Conservation (phyloP, 1,140 invertebrate genomes). For the Drosophila sp. region DNA sequence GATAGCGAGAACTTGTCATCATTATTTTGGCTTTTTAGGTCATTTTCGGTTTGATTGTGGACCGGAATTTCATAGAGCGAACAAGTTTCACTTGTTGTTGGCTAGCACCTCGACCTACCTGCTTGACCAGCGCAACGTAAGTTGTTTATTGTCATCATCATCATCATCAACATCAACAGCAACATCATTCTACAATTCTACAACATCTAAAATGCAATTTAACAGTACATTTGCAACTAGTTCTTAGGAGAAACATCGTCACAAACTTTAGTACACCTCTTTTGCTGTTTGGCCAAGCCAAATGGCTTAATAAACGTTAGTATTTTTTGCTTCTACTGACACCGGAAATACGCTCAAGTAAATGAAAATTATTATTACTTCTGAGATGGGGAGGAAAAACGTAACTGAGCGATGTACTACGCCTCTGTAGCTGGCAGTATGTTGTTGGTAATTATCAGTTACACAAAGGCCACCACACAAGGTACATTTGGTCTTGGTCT, state of each 20-base stretch:
- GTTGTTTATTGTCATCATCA: conserved; percentile 33
- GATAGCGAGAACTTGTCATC: conserved; percentile 50
- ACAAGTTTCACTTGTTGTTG: conserved; percentile 64
- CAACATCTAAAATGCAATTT: conserved; percentile 60
- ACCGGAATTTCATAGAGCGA: conserved; percentile 60
- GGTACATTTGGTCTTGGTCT: conserved; percentile 43
- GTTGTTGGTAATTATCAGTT: conserved; percentile 45
- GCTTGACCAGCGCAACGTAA: conserved; percentile 35
- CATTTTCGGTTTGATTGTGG: conserved; percentile 48
- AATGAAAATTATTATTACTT: conserved; percentile 46
- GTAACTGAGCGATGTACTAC: neutral
- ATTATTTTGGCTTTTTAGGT: conserved; percentile 56
- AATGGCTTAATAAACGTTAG: conserved; percentile 48
- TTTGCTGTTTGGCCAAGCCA: neutral
- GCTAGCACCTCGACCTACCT: conserved; percentile 49
- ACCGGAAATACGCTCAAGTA: conserved; percentile 59
- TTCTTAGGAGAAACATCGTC: conserved; percentile 52
- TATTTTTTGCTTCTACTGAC: conserved; percentile 54
- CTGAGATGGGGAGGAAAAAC: neutral
- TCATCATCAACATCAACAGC: conserved; percentile 19
- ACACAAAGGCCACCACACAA: conserved; percentile 16
- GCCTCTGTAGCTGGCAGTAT: conserved; percentile 23
- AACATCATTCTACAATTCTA: conserved; percentile 19
- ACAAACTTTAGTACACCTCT: conserved; percentile 6
- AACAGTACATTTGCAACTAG: conserved; percentile 70